Evolutionary conservation across 2,113 vertebrate species (phyloP).

Genomic region (Aegypius monachus): DNA sequence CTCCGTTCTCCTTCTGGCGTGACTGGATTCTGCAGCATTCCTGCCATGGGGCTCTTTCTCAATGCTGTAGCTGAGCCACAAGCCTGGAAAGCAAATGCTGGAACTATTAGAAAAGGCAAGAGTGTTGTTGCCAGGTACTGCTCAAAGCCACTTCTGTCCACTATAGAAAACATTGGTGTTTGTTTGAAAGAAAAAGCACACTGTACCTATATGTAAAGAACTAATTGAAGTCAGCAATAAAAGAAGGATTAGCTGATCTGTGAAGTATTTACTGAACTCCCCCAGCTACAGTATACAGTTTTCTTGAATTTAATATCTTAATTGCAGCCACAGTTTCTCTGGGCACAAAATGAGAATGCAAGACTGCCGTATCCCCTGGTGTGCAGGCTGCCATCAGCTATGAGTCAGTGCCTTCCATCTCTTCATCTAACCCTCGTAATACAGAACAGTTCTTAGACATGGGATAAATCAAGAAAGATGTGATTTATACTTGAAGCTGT

Average conservation of each 20-base stretch:
- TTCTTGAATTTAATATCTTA: conserved; percentile 1
- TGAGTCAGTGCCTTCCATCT: not conserved
- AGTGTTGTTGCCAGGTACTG: not conserved
- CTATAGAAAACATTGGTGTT: not conserved
- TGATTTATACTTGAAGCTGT: not conserved
- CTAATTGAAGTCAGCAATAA: not conserved
- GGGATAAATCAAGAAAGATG: not conserved
- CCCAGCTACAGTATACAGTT: not conserved
- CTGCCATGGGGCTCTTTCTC: not conserved
- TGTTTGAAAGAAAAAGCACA: not conserved
- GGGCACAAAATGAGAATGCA: not conserved
- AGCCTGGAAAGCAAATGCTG: not conserved
- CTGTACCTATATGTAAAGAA: not conserved
- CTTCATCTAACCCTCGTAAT: not conserved
- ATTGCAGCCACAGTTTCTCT: not conserved
- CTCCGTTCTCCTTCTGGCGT: not conserved
- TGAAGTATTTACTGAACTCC: not conserved
- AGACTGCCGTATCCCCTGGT: not conserved
- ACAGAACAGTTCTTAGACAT: not conserved
- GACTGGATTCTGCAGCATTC: not conserved
- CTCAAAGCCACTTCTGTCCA: not conserved
- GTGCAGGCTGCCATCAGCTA: not conserved
- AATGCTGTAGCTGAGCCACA: not conserved
- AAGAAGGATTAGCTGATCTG: not conserved
- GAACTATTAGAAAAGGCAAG: not conserved